These are phyloP conservation scores for Taurulus bubalis DNA, from an alignment of 2,113 vertebrate species.

Conservation along the genomic window DNA sequence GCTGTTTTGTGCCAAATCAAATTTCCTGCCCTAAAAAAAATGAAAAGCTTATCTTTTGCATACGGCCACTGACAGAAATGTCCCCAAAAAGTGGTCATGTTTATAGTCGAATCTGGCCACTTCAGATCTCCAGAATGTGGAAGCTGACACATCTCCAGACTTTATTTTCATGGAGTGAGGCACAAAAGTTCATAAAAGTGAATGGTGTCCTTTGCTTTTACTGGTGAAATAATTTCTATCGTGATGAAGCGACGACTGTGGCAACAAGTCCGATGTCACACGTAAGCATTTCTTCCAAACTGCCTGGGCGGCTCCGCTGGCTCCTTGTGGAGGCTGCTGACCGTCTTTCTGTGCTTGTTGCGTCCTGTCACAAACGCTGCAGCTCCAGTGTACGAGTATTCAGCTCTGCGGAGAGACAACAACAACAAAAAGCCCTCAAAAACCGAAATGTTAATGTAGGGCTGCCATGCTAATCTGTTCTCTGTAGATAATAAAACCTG, in stretches of 20 bases:
- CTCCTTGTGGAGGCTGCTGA: slow-evolving; percentile 64
- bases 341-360: slow-evolving; percentile 80
- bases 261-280: slow-evolving; percentile 61
- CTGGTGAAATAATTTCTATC: background rate
- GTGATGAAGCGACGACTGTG: background rate
- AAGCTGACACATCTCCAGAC: slow-evolving; percentile 1
- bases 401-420: slow-evolving; percentile 60
- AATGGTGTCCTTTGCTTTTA: slow-evolving; percentile 12
- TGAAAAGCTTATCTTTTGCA: slow-evolving; percentile 37
- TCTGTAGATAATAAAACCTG: background rate
- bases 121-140: background rate
- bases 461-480: background rate
- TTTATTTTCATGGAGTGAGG: background rate
- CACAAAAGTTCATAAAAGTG: background rate
- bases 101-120: background rate
- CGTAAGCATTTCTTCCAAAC: slow-evolving; percentile 84
- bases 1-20: slow-evolving; percentile 61
- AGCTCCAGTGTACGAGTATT: slow-evolving; percentile 84
- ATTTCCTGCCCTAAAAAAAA: slow-evolving; percentile 57
- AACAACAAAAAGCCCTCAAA: background rate
- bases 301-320: slow-evolving; percentile 52
- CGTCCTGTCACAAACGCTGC: slow-evolving; percentile 82
- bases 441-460: background rate
- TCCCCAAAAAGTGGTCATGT: background rate
- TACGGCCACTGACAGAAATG: slow-evolving; percentile 31